Evolutionary conservation across 2,797 vertebrate species (phyloP), one percentile per base, ranked within the genome.

Genomic region (Darevskia nairensis): DNA sequence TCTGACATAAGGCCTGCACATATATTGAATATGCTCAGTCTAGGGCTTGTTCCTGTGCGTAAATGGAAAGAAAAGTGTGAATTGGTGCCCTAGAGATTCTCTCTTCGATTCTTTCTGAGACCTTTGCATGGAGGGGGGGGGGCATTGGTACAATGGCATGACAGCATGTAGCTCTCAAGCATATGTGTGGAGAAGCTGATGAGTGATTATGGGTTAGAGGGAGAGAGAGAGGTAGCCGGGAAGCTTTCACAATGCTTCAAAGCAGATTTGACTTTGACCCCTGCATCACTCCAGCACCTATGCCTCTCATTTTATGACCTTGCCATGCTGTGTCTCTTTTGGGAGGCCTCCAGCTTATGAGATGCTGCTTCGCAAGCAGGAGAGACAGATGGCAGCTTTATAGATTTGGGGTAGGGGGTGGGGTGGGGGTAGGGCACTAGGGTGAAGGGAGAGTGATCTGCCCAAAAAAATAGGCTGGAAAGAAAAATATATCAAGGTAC

Each of bases 221-320:
- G 50, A 44, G 91, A 83, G 87, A 75, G 85, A 87, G 91, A 17
- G 41, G 29, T 88, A 55, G 91, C 90, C 79, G 86, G 92, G 90
- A 93, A 94, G 91, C 90, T 89, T 95, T 96, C 94, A 81, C 61
- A 86, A 69, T 89, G 89, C 91, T 94, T 91, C 90, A 95, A 89
- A 95, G 92, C 89, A 72, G 4, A 93, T 95, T 95, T 93, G 0
- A 86, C 90, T 94, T 85, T 93, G 95, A 94, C 88, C 94, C 93
- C 93, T 93, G 91, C 88, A 89, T 87, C 92, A 91, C 6, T 74
- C 91, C 90, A 86, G 86, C 93, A 91, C 93, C 87, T 88, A 90
- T 90, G 92, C 75, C 84, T 95, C 88, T 85, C 90, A 92, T 93
- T 95, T 90, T 82, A 82, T 83, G 84, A 84, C 90, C 85, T 82